phyloP scores from a whole-genome alignment of 1,140 invertebrate genomes.

The Aculops lycopersici region DNA sequence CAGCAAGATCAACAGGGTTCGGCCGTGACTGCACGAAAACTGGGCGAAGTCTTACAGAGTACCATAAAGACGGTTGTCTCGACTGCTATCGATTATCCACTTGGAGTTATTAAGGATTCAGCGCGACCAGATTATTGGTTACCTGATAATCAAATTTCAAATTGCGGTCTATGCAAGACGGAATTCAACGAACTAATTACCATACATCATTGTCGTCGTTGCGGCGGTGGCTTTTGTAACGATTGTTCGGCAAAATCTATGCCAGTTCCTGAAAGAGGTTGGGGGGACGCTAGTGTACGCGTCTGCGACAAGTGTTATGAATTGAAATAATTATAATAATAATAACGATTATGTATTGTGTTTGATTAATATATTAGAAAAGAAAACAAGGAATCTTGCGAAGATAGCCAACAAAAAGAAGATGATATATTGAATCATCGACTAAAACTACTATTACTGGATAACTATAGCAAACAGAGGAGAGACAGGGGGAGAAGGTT shows the following conservation, averaged over 20 bases:
- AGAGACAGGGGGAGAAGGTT: no score
- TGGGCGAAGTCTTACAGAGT: conserved; percentile 17
- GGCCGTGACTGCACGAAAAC: conserved; percentile 16
- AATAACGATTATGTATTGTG: no score
- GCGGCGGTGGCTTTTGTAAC: conserved; percentile 20
- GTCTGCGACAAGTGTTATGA: conserved; percentile 17
- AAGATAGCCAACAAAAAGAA: no score
- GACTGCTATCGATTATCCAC: conserved; percentile 17
- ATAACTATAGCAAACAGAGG: no score
- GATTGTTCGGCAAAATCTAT: conserved; percentile 16
- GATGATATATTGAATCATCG: no score
- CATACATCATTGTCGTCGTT: conserved; percentile 36
- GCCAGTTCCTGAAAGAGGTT: conserved; percentile 18
- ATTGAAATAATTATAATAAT: no score
- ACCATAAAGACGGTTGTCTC: conserved; percentile 17
- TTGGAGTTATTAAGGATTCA: conserved; percentile 29
- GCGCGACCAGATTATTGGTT: conserved; percentile 47
- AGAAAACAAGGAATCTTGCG: no score
- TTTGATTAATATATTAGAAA: no score
- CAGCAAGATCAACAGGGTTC: no score
- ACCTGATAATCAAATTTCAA: conserved; percentile 30
- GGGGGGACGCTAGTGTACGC: conserved; percentile 18
- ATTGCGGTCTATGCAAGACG: conserved; percentile 29
- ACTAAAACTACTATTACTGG: no score
- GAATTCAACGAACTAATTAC: conserved; percentile 22